Evolutionary conservation across 1,140 invertebrate genomes (phyloP).

Genomic region (Belonocnema kinseyi): DNA sequence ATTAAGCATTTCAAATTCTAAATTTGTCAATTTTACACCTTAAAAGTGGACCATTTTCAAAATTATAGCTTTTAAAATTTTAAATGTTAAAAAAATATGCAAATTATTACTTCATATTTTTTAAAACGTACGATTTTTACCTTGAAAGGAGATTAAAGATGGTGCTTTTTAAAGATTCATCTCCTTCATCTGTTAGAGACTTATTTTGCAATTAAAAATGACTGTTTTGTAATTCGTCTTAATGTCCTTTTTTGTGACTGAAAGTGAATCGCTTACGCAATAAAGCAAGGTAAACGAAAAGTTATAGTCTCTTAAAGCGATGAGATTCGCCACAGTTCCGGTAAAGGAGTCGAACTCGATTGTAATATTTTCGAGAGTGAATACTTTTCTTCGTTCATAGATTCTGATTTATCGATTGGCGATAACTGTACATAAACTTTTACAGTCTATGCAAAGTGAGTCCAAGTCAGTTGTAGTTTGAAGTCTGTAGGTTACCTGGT

Average conservation of each 20-base stretch:
- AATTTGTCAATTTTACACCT: too few relatives aligned
- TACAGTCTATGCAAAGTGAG: constrained; percentile 4
- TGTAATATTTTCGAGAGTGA: constrained; percentile 7
- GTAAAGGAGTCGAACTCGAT: constrained; percentile 6
- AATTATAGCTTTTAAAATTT: too few relatives aligned
- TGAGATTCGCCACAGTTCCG: neutral
- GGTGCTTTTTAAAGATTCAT: too few relatives aligned
- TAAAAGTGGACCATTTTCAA: too few relatives aligned
- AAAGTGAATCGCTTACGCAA: constrained; percentile 17
- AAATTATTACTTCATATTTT: too few relatives aligned
- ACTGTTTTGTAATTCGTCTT: neutral
- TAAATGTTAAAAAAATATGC: too few relatives aligned
- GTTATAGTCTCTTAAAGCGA: constrained; percentile 20
- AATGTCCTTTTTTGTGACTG: neutral
- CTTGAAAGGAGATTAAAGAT: too few relatives aligned
- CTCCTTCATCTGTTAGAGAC: neutral
- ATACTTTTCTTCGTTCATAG: constrained; percentile 13
- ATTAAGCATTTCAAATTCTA: too few relatives aligned
- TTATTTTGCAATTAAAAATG: neutral
- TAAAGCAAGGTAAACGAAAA: constrained; percentile 10
- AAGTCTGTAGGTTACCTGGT: too few relatives aligned
- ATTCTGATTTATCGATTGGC: constrained; percentile 4
- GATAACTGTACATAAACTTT: neutral
- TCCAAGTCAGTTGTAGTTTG: neutral
- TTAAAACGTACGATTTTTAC: too few relatives aligned